These are phyloP conservation scores for Rugalucina vietnamica DNA, from an alignment of 2,888 invertebrate genomes.

Conservation along the genomic window DNA sequence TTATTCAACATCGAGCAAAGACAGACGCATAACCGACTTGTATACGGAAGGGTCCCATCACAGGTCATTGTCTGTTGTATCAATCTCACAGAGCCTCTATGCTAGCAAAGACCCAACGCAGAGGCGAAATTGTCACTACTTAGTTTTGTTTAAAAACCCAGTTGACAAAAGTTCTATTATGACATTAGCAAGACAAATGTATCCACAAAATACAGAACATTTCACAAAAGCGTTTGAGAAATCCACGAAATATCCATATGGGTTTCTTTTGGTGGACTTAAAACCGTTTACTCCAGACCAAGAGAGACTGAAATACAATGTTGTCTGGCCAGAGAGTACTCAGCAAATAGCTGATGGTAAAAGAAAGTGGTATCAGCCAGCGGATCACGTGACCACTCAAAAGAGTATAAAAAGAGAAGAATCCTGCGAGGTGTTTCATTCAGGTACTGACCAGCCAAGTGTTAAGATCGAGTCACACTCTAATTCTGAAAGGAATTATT, in stretches of 20 bases:
- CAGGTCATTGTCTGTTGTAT: conserved; percentile 6
- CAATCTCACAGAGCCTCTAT: conserved; percentile 19
- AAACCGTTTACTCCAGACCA: conserved; percentile 6
- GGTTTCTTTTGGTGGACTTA: conserved; percentile 1
- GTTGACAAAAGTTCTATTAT: conserved; percentile 20
- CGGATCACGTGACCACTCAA: not conserved
- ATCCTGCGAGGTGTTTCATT: too few species aligned
- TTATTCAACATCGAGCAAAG: conserved; percentile 26
- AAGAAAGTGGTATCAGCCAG: not conserved
- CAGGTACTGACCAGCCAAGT: too few species aligned
- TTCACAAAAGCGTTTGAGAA: conserved; percentile 9
- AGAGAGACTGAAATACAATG: not conserved
- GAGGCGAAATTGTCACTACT: conserved; percentile 30
- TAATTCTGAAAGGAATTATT: too few species aligned
- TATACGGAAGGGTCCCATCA: conserved; percentile 44
- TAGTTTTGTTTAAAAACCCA: conserved; percentile 32
- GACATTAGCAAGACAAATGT: conserved; percentile 29
- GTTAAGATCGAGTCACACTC: too few species aligned
- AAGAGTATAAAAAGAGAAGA: not conserved
- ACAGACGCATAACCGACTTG: conserved; percentile 34
- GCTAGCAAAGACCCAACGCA: conserved; percentile 27
- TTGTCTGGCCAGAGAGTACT: not conserved
- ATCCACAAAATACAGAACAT: not conserved
- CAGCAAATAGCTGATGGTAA: too few species aligned
- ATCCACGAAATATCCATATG: not conserved